These are phyloP conservation scores for Bubo blakistoni DNA, from an alignment of 2,113 vertebrate genomes.

Conservation along the genomic window DNA sequence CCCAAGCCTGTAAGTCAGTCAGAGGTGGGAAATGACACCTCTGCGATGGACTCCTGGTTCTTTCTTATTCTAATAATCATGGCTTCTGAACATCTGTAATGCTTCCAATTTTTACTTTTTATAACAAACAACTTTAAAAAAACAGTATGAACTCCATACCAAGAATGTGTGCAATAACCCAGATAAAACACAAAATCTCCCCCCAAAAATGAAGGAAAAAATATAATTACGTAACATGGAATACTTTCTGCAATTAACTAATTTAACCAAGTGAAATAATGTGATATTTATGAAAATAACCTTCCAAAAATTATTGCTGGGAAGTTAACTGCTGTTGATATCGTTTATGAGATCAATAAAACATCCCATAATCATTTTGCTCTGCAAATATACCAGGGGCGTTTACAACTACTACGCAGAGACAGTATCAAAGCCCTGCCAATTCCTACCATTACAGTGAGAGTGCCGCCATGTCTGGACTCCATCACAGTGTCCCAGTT, in stretches of 20 bases:
- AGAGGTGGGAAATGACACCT: neutral
- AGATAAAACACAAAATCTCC: neutral
- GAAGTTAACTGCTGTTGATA: neutral
- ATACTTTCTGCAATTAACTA: neutral
- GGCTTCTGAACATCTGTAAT: neutral
- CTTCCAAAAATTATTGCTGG: neutral
- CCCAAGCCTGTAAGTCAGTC: neutral
- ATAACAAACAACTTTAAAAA: neutral
- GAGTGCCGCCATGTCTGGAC: neutral
- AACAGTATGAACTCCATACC: neutral
- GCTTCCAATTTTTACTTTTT: neutral
- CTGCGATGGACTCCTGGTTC: neutral
- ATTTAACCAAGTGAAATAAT: neutral
- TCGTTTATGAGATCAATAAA: neutral
- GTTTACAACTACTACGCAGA: neutral
- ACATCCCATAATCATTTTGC: neutral
- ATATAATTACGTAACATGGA: neutral
- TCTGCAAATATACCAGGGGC: neutral
- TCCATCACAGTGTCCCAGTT: neutral
- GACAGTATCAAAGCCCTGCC: neutral
- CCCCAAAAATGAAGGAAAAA: neutral
- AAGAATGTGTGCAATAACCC: neutral
- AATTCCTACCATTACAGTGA: fast-evolving
- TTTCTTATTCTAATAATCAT: neutral
- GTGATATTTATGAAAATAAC: neutral